Conservation (phyloP, 2,797 vertebrate genomes). For the Enteromius viviparus region DNA sequence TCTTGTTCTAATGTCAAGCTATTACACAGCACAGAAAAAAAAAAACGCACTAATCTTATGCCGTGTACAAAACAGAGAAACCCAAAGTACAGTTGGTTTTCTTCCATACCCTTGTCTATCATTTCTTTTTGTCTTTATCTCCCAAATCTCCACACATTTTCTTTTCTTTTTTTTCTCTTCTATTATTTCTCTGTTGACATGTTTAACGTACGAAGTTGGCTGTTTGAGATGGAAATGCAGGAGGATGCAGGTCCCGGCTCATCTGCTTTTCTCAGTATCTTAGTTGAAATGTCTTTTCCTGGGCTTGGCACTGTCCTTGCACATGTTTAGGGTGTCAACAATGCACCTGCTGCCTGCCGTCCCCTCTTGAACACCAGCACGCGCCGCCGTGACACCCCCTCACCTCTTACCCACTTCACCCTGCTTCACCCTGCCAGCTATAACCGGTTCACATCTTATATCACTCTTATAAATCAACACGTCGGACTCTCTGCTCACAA, state of each 20-base stretch:
- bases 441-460: conserved; percentile 20
- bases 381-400: conserved; percentile 49
- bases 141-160: conserved; percentile 44
- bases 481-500: not conserved
- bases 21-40: not conserved
- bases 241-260: conserved; percentile 50
- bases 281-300: conserved; percentile 56
- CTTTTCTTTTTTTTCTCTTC: not conserved
- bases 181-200: conserved; percentile 46
- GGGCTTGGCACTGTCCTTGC: conserved; percentile 59
- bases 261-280: conserved; percentile 55
- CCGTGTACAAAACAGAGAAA: conserved; percentile 24
- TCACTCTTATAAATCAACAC: conserved; percentile 6
- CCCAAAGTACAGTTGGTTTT: conserved; percentile 5
- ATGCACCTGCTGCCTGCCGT: conserved; percentile 62
- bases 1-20: not conserved
- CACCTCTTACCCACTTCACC: conserved; percentile 37
- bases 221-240: conserved; percentile 50
- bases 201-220: conserved; percentile 44
- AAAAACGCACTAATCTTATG: not conserved
- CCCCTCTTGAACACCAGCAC: conserved; percentile 56
- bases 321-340: conserved; percentile 71
- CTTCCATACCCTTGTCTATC: conserved; percentile 24
- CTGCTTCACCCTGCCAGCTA: conserved; percentile 12
- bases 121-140: conserved; percentile 35